These are phyloP conservation scores for Sympetrum striolatum DNA, from an alignment of 2,888 invertebrate species.

Conservation along the genomic window DNA sequence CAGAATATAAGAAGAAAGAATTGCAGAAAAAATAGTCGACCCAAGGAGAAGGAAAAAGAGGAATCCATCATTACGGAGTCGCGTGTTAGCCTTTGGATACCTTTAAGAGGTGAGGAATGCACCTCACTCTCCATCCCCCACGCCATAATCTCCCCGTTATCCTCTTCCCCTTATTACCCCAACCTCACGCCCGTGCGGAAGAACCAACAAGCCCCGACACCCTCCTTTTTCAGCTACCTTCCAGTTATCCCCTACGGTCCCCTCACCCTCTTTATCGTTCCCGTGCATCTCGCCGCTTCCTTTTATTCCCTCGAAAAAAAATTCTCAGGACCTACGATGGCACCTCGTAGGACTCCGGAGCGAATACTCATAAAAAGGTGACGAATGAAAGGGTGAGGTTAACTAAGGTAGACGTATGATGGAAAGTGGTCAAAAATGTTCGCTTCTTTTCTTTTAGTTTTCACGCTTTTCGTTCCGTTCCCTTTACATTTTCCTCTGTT, in stretches of 20 bases:
- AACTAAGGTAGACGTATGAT: no score
- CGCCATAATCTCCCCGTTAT: background rate
- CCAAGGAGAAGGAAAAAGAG: background rate
- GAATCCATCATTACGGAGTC: conserved; percentile 35
- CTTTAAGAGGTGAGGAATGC: conserved; percentile 22
- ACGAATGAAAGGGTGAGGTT: no score
- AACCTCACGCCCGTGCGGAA: conserved; percentile 26
- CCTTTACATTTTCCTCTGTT: no score
- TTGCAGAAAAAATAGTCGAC: background rate
- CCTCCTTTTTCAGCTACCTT: background rate
- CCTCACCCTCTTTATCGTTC: background rate
- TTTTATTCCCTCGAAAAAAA: no score
- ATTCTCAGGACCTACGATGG: no score
- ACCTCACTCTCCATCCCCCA: background rate
- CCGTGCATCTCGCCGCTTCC: background rate
- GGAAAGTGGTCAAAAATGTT: no score
- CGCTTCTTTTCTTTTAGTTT: no score
- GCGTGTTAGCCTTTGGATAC: conserved; percentile 31
- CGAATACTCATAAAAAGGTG: no score
- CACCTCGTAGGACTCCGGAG: no score
- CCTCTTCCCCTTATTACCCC: background rate
- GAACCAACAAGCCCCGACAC: background rate
- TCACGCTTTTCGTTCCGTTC: no score
- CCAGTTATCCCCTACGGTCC: background rate
- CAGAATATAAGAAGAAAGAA: background rate